Base-by-base conservation (phyloP, 2,113 vertebrate genomes). In the Monopterus albus region DNA sequence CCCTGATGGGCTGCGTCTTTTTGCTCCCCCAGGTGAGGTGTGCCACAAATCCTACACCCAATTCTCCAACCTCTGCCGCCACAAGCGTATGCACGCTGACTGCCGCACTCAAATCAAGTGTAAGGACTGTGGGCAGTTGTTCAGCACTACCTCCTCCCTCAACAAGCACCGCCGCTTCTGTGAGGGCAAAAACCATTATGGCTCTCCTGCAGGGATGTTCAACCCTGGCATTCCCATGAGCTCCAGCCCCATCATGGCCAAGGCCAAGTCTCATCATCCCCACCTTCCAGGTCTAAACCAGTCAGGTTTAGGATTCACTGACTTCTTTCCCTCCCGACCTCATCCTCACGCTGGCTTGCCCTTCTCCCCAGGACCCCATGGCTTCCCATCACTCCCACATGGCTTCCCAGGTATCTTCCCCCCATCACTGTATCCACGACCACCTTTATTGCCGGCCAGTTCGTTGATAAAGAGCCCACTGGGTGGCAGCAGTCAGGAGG, bases 21-120 rank as follows among this genome's bases (percentile, higher is more conserved):
- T 83, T 87, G 85, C 61, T 88, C 90, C 92, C 95, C 82, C 93
- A 99, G 98, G 98, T 91, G 98, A 99, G 94, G 98, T 99, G 94
- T 99, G 98, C 95, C 98, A 98, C 94, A 99, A 99, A 82, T 99
- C 98, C 82, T 99, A 99, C 95, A 99, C 98, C 58, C 97, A 99
- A 92, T 99, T 99, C 95, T 99, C 98, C 94, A 99, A 99, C 95
- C 97, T 99, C 81, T 99, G 98, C 91, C 96, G 97, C 42, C 98
- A 99, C 94, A 99, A 99, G 91, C 95, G 98, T 52, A 99, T 99
- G 98, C 98, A 99, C 40, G 98, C 98, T 2, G 98, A 99, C 95
- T 99, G 98, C 87, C 96, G 98, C 83, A 99, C 98, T 1, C 98
- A 99, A 93, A 99, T 99, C 93, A 98, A 98, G 79, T 99, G 98